These are phyloP conservation scores for Elegia similella DNA, from an alignment of 2,888 invertebrate species.

Conservation along the genomic window DNA sequence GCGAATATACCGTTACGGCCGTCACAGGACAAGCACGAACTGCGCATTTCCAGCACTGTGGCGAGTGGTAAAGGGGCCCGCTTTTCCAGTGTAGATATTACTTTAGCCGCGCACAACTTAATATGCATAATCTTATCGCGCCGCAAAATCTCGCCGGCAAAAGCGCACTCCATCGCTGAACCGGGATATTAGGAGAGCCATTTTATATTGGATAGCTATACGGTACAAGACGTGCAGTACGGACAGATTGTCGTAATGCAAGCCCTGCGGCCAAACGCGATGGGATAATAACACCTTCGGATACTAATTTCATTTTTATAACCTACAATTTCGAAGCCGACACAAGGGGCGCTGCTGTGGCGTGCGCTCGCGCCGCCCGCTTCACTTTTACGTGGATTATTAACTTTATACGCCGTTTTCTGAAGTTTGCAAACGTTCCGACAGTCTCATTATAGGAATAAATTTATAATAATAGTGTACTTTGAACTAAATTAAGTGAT, in stretches of 20 bases:
- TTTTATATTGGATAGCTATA: conserved; percentile 82
- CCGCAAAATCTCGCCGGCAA: conserved; percentile 75
- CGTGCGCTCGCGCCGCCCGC: conserved; percentile 71
- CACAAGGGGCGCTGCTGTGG: conserved; percentile 80
- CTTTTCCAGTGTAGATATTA: conserved; percentile 78
- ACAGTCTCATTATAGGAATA: conserved; percentile 74
- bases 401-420: conserved; percentile 81
- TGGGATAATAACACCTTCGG: conserved; percentile 82
- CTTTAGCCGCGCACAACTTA: conserved; percentile 77
- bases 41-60: conserved; percentile 62
- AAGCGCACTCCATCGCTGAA: conserved; percentile 73
- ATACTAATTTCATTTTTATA: conserved; percentile 82
- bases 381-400: conserved; percentile 77
- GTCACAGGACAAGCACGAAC: conserved; percentile 59
- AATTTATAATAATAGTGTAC: conserved; percentile 75
- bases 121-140: conserved; percentile 82
- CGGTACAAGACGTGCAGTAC: conserved; percentile 81
- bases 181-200: conserved; percentile 81
- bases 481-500: conserved; percentile 77
- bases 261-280: conserved; percentile 80
- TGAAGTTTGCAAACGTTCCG: conserved; percentile 77
- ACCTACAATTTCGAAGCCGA: conserved; percentile 82
- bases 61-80: conserved; percentile 56
- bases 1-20: conserved; percentile 52
- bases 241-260: conserved; percentile 82